Evolutionary conservation across 2,113 vertebrate genomes (phyloP), one percentile per base, ranked within the genome.

Genomic region (Eupsittula cactorum): DNA sequence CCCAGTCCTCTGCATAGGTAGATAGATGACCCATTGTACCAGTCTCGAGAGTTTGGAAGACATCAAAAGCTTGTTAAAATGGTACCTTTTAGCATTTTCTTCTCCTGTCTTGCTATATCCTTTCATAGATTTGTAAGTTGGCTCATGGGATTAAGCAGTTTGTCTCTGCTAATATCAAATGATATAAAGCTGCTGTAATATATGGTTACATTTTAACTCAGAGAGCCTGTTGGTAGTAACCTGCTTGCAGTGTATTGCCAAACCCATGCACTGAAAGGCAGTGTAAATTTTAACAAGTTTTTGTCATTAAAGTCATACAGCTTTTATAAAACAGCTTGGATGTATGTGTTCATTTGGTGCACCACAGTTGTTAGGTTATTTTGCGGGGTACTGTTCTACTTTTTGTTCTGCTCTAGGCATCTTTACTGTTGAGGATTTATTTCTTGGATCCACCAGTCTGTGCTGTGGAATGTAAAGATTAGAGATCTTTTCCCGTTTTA

Each of bases 141-240:
- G 67, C 86, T 97, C 63, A 42, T 88, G 90, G 86, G 90, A 96
- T 95, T 96, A 95, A 97, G 78, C 15, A 14, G 77, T 93, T 97
- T 97, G 90, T 97, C 92, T 97, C 25, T 88, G 46, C 81, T 96
- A 95, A 94, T 97, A 86, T 37, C 95, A 96, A 96, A 84, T 73
- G 16, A 41, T 92, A 19, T 69, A 94, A 92, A 95, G 68, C 92
- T 84, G 55, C 77, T 92, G 64, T 87, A 88, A 78, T 93, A 69
- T 29, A 28, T 39, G 70, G 63, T 85, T 96, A 35, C 53, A 35
- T 90, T 96, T 88, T 91, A 97, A 97, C 52, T 92, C 55, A 70
- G 67, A 97, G 67, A 94, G 78, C 44, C 62, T 62, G 21, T 92
- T 95, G 76, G 64, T 95, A 82, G 46, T 88, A 91, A 91, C 83